Base-by-base conservation (phyloP, 2,113 vertebrate species). In the Actinemys pallida region DNA sequence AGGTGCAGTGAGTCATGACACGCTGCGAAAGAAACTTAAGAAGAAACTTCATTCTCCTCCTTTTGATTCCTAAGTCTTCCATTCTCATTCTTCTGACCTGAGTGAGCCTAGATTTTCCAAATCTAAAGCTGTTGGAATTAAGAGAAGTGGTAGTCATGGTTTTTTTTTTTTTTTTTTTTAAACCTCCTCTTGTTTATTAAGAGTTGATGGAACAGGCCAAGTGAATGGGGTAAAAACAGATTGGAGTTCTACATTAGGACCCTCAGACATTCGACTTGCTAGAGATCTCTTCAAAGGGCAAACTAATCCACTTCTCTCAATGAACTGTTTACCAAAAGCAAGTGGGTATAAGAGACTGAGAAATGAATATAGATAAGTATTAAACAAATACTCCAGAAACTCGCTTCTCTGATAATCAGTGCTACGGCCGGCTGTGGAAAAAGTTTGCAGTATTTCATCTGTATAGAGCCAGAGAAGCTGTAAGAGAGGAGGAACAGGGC, bases 281-380 rank as follows among this genome's bases (percentile, higher is more conserved):
- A 91, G 95, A 97, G 96, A 97, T 97, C 93, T 96, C 93, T 96
- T 96, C 93, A 93, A 94, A 53, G 86, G 95, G 97, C 96, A 96
- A 93, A 95, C 96, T 88, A 97, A 97, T 94, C 93, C 94, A 90
- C 96, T 95, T 95, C 50, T 92, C 12, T 62, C 59, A 13, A 62
- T 62, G 59, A 62, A 31, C 57, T 62, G 27, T 62, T 29, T 62
- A 62, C 57, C 59, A 62, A 62, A 62, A 13, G 13, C 29, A 31
- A 31, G 29, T 62, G 59, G 6, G 59, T 35, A 62, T 31, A 62
- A 62, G 59, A 35, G 29, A 35, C 29, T 62, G 29, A 35, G 59
- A 62, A 62, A 62, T 62, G 13, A 62, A 31, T 31, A 31, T 31
- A 35, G 4, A 31, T 62, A 31, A 62, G 27, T 62, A 62, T 62